Percentiles rank a stretch among this genome's conserved stretches.
phyloP scores from a whole-genome alignment of 2,797 vertebrate genomes.

The Falco naumanni region DNA sequence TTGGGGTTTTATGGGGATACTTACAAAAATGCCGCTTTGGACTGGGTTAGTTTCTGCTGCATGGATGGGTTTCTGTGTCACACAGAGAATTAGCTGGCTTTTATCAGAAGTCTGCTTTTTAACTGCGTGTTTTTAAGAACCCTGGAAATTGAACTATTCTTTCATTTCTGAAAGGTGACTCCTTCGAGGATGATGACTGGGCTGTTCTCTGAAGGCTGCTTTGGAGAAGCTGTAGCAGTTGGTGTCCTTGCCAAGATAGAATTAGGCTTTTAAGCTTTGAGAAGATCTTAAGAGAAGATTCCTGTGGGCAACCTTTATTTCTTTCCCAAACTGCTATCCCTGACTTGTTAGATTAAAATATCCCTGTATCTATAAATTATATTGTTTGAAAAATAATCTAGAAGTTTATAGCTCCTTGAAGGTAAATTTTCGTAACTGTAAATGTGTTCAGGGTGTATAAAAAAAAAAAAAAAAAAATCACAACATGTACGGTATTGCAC shows the following conservation, averaged over 20 bases:
- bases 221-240: neutral
- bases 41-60: neutral
- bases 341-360: neutral
- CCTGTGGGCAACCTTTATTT: neutral
- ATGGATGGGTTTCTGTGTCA: neutral
- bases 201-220: neutral
- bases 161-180: neutral
- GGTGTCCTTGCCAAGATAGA: neutral
- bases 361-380: neutral
- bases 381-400: neutral
- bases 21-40: accelerated
- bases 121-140: neutral
- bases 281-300: neutral
- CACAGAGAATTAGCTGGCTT: neutral
- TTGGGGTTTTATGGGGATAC: neutral
- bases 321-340: neutral
- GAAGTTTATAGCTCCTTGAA: neutral
- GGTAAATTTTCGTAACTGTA: neutral
- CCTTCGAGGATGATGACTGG: neutral
- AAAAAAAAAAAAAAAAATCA: neutral
- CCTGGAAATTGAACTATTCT: neutral
- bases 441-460: neutral
- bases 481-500: too few relatives aligned
- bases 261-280: neutral
- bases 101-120: neutral